Conservation (phyloP, 2,797 vertebrate genomes). For the Myiotriccus ornatus region DNA sequence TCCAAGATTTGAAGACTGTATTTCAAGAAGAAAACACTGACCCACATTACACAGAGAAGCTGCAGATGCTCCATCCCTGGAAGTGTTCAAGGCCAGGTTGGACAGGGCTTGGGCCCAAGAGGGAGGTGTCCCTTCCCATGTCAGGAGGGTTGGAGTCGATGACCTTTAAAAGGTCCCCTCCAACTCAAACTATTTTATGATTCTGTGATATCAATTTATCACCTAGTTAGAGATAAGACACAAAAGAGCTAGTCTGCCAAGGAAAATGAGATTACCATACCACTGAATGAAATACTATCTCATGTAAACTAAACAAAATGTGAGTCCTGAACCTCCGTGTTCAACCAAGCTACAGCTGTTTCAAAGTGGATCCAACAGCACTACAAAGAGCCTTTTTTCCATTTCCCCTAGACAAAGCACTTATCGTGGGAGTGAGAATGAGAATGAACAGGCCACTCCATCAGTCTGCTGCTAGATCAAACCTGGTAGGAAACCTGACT, state of each 20-base stretch:
- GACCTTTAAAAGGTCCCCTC: neutral
- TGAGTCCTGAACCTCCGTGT: neutral
- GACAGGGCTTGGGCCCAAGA: neutral
- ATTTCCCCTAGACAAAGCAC: neutral
- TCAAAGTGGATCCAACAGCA: neutral
- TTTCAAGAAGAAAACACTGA: neutral
- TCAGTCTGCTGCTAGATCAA: neutral
- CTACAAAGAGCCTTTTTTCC: neutral
- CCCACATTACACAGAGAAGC: neutral
- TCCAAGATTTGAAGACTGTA: neutral
- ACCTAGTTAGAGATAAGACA: neutral
- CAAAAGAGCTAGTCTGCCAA: neutral
- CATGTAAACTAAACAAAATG: neutral
- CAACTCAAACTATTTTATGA: neutral
- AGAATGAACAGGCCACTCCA: neutral
- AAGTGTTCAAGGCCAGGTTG: neutral
- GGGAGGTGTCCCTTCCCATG: neutral
- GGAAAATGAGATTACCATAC: neutral
- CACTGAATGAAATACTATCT: neutral
- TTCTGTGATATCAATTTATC: neutral
- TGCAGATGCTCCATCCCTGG: neutral
- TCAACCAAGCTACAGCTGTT: neutral
- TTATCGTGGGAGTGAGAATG: neutral
- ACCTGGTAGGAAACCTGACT: neutral
- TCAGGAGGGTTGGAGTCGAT: neutral